Base-by-base conservation (phyloP, 2,888 invertebrate species). In the Neoascia interrupta region DNA sequence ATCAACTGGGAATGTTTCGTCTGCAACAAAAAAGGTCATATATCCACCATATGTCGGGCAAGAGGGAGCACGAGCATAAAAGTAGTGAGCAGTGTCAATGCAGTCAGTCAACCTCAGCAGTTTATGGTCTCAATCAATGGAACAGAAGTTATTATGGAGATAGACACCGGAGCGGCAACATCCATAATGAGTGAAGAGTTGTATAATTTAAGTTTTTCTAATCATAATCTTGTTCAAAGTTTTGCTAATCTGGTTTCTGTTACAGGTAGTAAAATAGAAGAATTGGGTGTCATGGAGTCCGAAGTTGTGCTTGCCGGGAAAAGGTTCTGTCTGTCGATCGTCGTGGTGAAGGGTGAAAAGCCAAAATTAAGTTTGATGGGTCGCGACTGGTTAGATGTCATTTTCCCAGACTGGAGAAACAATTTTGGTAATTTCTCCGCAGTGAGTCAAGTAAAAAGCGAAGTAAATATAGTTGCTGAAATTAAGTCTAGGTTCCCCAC, bases 171-270 rank as follows among this genome's bases (percentile, higher is more conserved):
- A 8, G 60, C 45, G 23, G 37, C 37, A 3, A 37, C 23, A 26
- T 47, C 60, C 16, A 36, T 21, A 11, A 54, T 54, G 13, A 54
- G 53, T 16, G 53, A 54, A 53, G 49, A 4, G 4, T 4, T 5
- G 26, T 26, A 5, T 26, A 26, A 5, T 26, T 26, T 26, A 26
- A 26, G 26, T 5, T 26, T 26, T 8, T 8, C 26, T 26, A 26
- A 26, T 4, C 5, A 26, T 5, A 26, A 26, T 5, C 8, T 26
- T 5, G 8, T 26, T 26, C 4, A 26, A 5, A 5, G 5, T 8
- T 15, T 16, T 41, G 15, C 11, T 45, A 45, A 45, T 45, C 45
- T 45, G 4, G 21, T 5, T 4, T 23, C 45, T 11, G 45, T 45
- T 45, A 45, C 45, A 13, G 23, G 45, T 45, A 45, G 45, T 15